Percentiles rank a stretch among this genome's conserved stretches.
Conservation (phyloP, 2,113 vertebrate species). For the Aythya baeri region DNA sequence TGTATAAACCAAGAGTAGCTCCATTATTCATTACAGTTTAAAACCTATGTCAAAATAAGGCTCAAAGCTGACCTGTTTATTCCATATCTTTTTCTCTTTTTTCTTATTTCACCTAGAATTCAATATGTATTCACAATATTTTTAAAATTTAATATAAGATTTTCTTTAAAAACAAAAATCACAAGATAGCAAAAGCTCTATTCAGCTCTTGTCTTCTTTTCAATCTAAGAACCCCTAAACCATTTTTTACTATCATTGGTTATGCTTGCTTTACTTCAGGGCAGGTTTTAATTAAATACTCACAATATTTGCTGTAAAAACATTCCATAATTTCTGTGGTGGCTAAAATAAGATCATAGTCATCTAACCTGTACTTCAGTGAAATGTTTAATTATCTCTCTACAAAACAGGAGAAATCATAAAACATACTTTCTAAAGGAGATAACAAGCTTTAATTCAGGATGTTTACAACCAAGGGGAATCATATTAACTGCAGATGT, state of each 20-base stretch:
- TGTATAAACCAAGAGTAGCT: background rate
- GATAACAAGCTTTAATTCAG: constrained; percentile 67
- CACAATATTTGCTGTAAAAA: constrained; percentile 53
- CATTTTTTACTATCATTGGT: background rate
- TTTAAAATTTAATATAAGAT: background rate
- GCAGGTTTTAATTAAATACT: constrained; percentile 39
- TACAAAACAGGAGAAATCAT: constrained; percentile 57
- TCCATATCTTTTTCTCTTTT: background rate
- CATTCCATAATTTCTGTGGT: constrained; percentile 28
- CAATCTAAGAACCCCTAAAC: background rate
- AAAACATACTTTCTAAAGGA: constrained; percentile 48
- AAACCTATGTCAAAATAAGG: background rate
- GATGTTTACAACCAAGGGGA: constrained; percentile 59
- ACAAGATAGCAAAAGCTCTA: background rate
- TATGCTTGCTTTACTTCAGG: constrained; percentile 33
- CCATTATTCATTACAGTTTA: background rate
- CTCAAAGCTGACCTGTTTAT: background rate
- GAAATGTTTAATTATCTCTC: constrained; percentile 59
- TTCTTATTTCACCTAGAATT: background rate
- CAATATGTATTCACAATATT: background rate
- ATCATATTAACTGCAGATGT: constrained; percentile 67
- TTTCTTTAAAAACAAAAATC: background rate
- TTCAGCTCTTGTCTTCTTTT: background rate
- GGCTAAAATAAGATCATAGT: constrained; percentile 58
- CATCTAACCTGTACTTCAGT: constrained; percentile 34